phyloP scores from a whole-genome alignment of 2,888 invertebrate genomes.

The Monochamus alternatus region DNA sequence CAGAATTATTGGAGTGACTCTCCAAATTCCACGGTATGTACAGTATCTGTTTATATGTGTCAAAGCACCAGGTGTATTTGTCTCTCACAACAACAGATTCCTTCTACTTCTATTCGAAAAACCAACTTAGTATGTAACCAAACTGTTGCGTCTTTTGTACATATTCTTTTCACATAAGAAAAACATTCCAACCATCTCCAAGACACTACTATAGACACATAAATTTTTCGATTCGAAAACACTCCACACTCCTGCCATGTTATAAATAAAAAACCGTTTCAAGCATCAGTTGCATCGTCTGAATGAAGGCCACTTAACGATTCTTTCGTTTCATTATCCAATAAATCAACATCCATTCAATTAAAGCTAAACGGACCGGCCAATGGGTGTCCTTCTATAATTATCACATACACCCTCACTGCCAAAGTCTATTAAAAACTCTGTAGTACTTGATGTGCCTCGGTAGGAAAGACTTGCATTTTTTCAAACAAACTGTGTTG shows the following conservation, averaged over 20 bases:
- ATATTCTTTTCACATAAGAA: too few species aligned
- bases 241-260: background rate
- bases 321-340: constrained; percentile 10
- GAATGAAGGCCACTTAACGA: background rate
- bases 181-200: background rate
- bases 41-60: background rate
- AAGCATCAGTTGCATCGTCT: background rate
- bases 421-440: constrained; percentile 28
- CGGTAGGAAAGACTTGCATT: background rate
- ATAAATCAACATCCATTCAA: constrained; percentile 41
- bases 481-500: background rate
- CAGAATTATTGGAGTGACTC: background rate
- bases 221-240: background rate
- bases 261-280: background rate
- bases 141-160: too few species aligned
- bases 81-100: too few species aligned
- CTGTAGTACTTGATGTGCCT: background rate
- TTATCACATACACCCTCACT: constrained; percentile 25
- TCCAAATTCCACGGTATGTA: background rate
- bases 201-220: background rate
- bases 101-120: background rate
- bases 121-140: too few species aligned
- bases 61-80: background rate
- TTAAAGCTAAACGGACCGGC: constrained; percentile 5
- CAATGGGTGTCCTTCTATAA: constrained; percentile 32